Base-by-base conservation (phyloP, 2,888 invertebrate genomes). In the Gortyna flavago region DNA sequence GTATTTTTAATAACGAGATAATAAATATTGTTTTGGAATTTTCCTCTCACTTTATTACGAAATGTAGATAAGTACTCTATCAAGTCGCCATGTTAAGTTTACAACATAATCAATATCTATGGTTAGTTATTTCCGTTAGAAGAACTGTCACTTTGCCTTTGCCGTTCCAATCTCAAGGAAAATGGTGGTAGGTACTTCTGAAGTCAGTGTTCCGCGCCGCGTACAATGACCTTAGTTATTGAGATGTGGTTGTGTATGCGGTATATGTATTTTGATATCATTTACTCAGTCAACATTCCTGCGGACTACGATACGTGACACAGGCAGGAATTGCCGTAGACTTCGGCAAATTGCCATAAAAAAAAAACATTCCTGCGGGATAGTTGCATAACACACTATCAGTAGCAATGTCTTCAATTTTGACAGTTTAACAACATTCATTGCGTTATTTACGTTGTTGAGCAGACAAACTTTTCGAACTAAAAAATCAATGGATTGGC, bases 121-220 rank as follows among this genome's bases (percentile, higher is more conserved):
- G 73, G 72, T 35, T 65, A 54, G 35, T 73, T 77, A 70, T 86
- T 87, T 86, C 84, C 86, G 86, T 82, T 85, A 83, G 78, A 79
- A 83, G 78, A 79, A 74, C 84, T 83, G 75, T 75, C 70, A 79
- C 68, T 79, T 88, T 44, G 82, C 90, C 89, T 88, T 89, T 83
- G 77, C 81, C 90, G 51, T 74, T 90, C 88, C 81, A 87, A 86
- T 90, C 68, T 88, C 89, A 89, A 89, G 87, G 89, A 87, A 87
- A 88, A 83, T 84, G 41, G 48, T 77, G 78, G 77, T 44, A 87
- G 77, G 76, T 44, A 87, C 68, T 57, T 76, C 44, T 57, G 67
- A 71, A 69, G 67, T 38, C 73, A 73, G 59, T 73, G 83, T 87
- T 88, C 89, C 88, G 88, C 81, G 87, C 89, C 88, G 88, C 81